Percentiles rank a stretch among this genome's conserved stretches.
These are phyloP conservation scores for Eubasilissa splendida DNA, from an alignment of 2,888 invertebrate genomes.

Conservation along the genomic window DNA sequence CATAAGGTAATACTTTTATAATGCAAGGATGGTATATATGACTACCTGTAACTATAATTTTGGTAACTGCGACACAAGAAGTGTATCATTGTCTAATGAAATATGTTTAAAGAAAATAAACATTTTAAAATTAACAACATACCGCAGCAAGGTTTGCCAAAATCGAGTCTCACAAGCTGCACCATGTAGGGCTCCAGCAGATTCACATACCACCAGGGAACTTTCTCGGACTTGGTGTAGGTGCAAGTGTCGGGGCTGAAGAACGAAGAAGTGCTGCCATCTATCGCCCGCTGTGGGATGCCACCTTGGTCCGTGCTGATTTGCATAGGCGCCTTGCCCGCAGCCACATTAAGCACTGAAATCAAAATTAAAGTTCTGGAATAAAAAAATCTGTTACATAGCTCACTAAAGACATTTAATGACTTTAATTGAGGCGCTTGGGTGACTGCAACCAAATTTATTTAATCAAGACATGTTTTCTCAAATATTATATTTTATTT, in stretches of 20 bases:
- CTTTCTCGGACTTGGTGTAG: constrained; percentile 85
- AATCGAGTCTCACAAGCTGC: constrained; percentile 91
- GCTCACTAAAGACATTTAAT: too few species aligned
- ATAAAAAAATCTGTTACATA: too few species aligned
- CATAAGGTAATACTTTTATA: too few species aligned
- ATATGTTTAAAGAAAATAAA: background rate
- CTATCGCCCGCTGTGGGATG: constrained; percentile 91
- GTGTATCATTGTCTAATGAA: background rate
- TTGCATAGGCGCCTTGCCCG: constrained; percentile 96
- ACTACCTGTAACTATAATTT: too few species aligned
- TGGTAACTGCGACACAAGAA: background rate
- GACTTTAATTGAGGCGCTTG: too few species aligned
- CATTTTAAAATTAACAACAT: constrained; percentile 65
- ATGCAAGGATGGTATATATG: too few species aligned
- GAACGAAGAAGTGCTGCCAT: constrained; percentile 89
- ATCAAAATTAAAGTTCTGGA: background rate
- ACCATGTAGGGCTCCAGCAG: constrained; percentile 96
- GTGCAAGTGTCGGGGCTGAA: constrained; percentile 91
- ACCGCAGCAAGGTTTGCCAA: constrained; percentile 94
- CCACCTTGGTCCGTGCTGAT: constrained; percentile 87
- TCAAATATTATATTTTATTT: too few species aligned
- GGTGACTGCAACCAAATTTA: too few species aligned
- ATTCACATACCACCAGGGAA: constrained; percentile 97
- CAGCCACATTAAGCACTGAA: constrained; percentile 92
- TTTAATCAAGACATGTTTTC: too few species aligned